These are phyloP conservation scores for Haliclystus octoradiatus DNA, from an alignment of 30 jellyfish, hydroid and myxozoan genomes.

Conservation along the genomic window DNA sequence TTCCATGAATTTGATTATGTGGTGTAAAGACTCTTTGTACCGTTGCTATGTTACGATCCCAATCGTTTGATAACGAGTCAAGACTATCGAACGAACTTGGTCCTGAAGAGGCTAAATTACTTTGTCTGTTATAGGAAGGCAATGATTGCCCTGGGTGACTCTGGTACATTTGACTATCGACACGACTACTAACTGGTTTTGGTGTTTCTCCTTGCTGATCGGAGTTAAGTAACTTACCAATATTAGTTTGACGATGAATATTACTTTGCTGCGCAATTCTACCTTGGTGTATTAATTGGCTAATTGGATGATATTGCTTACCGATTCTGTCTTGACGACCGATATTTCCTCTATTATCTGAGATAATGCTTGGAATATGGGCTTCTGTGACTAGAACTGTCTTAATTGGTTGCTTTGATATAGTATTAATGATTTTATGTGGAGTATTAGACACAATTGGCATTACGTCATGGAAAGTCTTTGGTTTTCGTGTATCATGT, in stretches of 20 bases:
- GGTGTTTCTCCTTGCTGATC: not conserved
- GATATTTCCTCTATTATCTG: not conserved
- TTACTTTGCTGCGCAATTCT: not conserved
- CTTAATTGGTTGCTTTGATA: too few relatives aligned
- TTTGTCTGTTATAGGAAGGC: not conserved
- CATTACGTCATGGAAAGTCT: not conserved
- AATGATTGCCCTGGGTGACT: not conserved
- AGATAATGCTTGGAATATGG: not conserved
- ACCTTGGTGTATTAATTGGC: not conserved
- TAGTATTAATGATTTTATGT: not conserved
- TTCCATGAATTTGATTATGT: not conserved
- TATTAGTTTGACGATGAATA: not conserved
- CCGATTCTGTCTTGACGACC: too few relatives aligned
- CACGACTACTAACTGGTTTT: not conserved
- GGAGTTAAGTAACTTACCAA: not conserved
- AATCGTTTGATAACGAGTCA: not conserved
- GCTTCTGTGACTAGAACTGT: too few relatives aligned
- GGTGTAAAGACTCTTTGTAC: not conserved
- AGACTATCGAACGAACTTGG: not conserved
- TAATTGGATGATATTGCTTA: too few relatives aligned
- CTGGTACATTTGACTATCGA: not conserved
- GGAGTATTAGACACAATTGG: not conserved
- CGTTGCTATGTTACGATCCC: not conserved
- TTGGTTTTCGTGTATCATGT: too few relatives aligned
- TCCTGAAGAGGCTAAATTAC: not conserved